A percentile compares a stretch with the other conserved stretches of the same genome.
These are phyloP conservation scores for Drosophila anomelani DNA, from an alignment of 2,888 invertebrate genomes.

Conservation along the genomic window DNA sequence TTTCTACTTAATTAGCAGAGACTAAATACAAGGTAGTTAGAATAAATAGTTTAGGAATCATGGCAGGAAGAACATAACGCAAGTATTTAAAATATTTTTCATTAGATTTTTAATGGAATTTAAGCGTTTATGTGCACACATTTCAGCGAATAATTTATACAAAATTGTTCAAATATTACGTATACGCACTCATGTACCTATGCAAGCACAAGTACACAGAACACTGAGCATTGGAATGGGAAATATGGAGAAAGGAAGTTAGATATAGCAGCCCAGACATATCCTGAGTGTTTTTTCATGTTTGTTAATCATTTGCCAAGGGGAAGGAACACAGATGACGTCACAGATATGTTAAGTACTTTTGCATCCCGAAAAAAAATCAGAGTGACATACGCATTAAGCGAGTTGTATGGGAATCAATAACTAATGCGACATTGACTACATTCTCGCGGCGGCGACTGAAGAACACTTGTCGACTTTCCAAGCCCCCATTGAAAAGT, in stretches of 20 bases:
- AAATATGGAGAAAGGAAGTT: not conserved
- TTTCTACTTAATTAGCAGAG: constrained; percentile 10
- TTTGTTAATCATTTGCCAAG: constrained; percentile 36
- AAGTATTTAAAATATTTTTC: not conserved
- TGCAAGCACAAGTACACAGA: not conserved
- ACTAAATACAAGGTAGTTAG: not conserved
- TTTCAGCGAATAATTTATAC: not conserved
- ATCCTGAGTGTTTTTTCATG: constrained; percentile 69
- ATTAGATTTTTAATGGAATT: not conserved
- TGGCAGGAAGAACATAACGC: not conserved
- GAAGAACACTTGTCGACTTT: constrained; percentile 20
- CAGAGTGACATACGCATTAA: constrained; percentile 42
- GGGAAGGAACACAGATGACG: constrained; percentile 36
- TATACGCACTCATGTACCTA: not conserved
- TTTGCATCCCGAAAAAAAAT: constrained; percentile 1
- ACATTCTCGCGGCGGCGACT: constrained; percentile 17
- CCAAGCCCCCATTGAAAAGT: constrained; percentile 8
- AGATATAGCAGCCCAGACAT: constrained; percentile 5
- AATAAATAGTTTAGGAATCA: not conserved
- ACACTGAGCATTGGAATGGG: not conserved
- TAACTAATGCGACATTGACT: constrained; percentile 61
- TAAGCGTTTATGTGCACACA: not conserved
- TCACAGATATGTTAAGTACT: constrained; percentile 50
- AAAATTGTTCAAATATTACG: not conserved
- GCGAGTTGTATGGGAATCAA: constrained; percentile 56